phyloP scores from a whole-genome alignment of 2,113 vertebrate species.

The Erythrocercus mccallii region DNA sequence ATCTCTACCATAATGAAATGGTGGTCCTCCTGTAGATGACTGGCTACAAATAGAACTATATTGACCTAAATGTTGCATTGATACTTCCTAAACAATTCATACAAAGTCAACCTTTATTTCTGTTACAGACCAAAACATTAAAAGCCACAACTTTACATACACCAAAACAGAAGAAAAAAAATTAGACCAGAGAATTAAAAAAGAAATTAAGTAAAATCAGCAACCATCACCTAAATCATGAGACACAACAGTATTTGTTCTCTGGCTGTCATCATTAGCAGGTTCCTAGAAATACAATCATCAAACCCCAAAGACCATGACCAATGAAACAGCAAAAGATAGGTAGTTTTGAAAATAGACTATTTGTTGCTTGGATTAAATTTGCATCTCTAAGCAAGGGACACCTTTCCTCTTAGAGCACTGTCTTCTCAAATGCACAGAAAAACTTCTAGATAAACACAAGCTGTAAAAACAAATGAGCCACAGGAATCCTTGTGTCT shows the following conservation, averaged over 20 bases:
- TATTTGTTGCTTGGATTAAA: background rate
- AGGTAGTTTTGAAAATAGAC: background rate
- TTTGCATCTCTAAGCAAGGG: background rate
- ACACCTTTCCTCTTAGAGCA: background rate
- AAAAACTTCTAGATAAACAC: background rate
- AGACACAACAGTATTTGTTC: background rate
- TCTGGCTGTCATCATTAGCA: background rate
- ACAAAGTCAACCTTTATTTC: background rate
- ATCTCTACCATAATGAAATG: background rate
- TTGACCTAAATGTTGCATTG: background rate
- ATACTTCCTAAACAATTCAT: background rate
- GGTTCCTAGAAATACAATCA: background rate
- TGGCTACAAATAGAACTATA: background rate
- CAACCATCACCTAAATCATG: background rate
- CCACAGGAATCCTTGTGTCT: background rate
- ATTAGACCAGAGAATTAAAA: background rate
- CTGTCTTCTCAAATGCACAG: background rate
- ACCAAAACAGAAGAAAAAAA: background rate
- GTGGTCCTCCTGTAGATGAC: background rate
- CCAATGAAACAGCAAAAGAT: background rate
- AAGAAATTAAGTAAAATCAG: background rate
- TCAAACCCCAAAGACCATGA: background rate
- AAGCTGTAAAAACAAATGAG: conserved; percentile 3
- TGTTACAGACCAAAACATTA: background rate
- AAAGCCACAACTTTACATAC: background rate